Evolutionary conservation across 2,888 invertebrate genomes (phyloP).

Genomic region (Campopleginae sp.): DNA sequence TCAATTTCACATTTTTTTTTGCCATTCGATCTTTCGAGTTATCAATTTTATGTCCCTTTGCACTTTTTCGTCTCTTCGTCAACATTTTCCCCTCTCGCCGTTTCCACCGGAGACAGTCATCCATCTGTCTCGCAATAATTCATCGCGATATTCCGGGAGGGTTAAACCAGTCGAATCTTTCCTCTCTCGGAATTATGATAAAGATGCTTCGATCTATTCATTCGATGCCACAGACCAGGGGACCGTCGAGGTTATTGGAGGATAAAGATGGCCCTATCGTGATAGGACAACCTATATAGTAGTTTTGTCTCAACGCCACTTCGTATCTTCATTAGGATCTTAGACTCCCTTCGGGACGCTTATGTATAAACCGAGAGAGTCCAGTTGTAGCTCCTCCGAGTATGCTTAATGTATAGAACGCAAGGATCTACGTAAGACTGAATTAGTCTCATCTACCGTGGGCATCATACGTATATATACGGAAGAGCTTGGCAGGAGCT

Average conservation of each 20-base stretch:
- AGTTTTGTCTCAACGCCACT: conserved; percentile 74
- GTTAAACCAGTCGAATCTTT: conserved; percentile 27
- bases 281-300: conserved; percentile 78
- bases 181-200: neutral
- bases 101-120: neutral
- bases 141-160: conserved; percentile 4
- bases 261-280: conserved; percentile 76
- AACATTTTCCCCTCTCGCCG: neutral
- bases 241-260: conserved; percentile 77
- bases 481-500: conserved; percentile 51
- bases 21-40: neutral
- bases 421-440: conserved; percentile 70
- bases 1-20: neutral
- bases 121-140: conserved; percentile 20
- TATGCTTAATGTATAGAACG: conserved; percentile 51
- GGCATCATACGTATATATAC: conserved; percentile 27
- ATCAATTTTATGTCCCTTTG: neutral
- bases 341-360: conserved; percentile 68
- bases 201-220: conserved; percentile 5
- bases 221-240: conserved; percentile 42
- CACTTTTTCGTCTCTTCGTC: neutral
- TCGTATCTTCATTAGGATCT: conserved; percentile 81
- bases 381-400: conserved; percentile 50
- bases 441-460: conserved; percentile 64
- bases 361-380: conserved; percentile 30